phyloP scores from a whole-genome alignment of 2,113 vertebrate species.

The Boleophthalmus pectinirostris region DNA sequence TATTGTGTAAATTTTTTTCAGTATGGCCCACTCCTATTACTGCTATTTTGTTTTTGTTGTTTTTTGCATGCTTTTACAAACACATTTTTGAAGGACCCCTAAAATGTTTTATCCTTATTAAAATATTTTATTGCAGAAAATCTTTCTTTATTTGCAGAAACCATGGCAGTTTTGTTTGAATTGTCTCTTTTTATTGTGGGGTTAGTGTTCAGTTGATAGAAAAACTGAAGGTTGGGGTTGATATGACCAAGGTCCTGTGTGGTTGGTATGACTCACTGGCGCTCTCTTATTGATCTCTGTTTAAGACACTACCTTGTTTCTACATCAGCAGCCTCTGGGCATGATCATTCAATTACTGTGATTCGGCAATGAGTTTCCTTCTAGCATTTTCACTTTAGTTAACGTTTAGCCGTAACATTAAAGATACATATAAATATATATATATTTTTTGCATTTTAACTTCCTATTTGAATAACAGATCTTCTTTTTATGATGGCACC shows the following conservation, averaged over 20 bases:
- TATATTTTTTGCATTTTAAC: no score
- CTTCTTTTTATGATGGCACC: no score
- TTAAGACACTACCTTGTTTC: background rate
- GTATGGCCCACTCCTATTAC: no score
- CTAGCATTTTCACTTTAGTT: background rate
- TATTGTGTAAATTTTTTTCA: no score
- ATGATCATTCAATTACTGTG: background rate
- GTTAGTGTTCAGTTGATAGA: background rate
- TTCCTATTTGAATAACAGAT: background rate
- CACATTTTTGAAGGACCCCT: no score
- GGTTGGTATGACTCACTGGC: background rate
- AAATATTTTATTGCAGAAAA: no score
- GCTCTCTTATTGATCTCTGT: constrained; percentile 16
- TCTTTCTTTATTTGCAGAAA: background rate
- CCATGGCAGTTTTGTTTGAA: background rate
- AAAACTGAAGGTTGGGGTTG: background rate
- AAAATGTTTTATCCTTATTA: no score
- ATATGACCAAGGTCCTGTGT: background rate
- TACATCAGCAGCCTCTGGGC: background rate
- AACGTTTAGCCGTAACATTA: no score
- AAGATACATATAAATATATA: no score
- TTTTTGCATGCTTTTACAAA: no score
- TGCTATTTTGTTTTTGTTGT: no score
- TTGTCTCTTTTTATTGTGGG: background rate
- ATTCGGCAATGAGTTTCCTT: background rate